Evolutionary conservation across 2,113 vertebrate genomes (phyloP), one percentile per base, ranked within the genome.

Genomic region (Salvelinus alpinus): DNA sequence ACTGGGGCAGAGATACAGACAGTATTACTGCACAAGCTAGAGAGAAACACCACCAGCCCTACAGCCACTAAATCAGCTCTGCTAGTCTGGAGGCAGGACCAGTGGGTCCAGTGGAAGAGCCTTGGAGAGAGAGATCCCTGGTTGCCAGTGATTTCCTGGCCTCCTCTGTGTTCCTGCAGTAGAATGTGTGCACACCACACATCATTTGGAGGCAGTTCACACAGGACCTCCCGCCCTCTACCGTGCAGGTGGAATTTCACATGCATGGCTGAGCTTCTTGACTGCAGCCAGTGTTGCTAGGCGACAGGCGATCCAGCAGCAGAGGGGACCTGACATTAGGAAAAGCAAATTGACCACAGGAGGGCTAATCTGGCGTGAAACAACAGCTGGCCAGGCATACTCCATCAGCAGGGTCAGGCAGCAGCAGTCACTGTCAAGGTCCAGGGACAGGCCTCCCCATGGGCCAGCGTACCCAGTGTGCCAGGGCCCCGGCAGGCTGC

Each of bases 321-420:
- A 81, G 95, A 92, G 96, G 95, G 96, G 94, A 90, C 94, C 95
- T 97, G 97, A 97, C 96, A 98, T 98, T 98, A 97, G 96, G 95
- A 96, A 97, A 95, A 97, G 96, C 95, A 99, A 98, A 99, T 97
- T 98, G 97, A 98, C 96, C 96, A 97, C 95, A 95, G 96, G 95
- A 96, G 95, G 91, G 94, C 95, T 97, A 96, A 97, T 97, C 95
- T 96, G 93, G 94, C 93, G 94, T 97, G 95, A 97, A 97, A 95
- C 88, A 96, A 94, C 95, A 95, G 95, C 94, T 94, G 93, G 91
- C 92, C 89, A 88, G 84, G 72, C 85, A 87, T 92, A 91, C 91
- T 88, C 92, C 89, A 91, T 93, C 84, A 85, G 78, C 16, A 60
- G 47, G 64, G 76, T 68, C 72, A 72, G 64, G 16, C 12, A 54